Base-by-base conservation (phyloP, 2,888 invertebrate genomes). In the Eristalis arbustorum region DNA sequence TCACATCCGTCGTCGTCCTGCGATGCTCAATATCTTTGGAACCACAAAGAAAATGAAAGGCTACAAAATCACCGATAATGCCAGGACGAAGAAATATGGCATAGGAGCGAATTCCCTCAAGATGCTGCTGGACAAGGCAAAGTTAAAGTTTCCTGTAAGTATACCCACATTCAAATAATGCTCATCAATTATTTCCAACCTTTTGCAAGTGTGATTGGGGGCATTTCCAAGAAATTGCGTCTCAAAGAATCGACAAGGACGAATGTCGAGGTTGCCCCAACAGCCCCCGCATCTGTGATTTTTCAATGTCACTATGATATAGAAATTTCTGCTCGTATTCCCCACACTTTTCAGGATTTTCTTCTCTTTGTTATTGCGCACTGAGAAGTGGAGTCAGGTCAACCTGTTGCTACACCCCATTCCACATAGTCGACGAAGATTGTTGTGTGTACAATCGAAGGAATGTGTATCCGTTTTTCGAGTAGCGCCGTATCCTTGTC, bases 61-160 rank as follows among this genome's bases (percentile, higher is more conserved):
- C 40, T 93, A 91, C 78, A 93, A 93, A 90, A 91, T 93, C 68
- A 92, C 92, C 10, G 92, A 93, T 84, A 91, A 91, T 80, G 91
- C 91, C 34, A 90, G 93, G 0, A 88, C 90, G 0, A 90, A 90
- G 73, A 93, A 92, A 88, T 92, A 90, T 80, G 93, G 93, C 14
- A 91, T 93, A 37, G 93, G 92, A 57, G 93, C 92, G 1, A 91
- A 92, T 89, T 91, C 92, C 3, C 83, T 93, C 59, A 85, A 90
- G 84, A 91, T 91, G 91, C 89, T 93, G 0, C 80, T 90, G 25
- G 89, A 90, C 23, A 93, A 93, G 88, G 91, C 93, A 3, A 89
- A 89, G 71, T 67, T 89, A 22, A 93, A 92, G 88, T 93, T 93
- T 89, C 91, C 92, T 89, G 93, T 93, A 89, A 92, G 91, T 90